Evolutionary conservation across 2,113 vertebrate genomes (phyloP).

Genomic region (Erpornis zantholeuca): DNA sequence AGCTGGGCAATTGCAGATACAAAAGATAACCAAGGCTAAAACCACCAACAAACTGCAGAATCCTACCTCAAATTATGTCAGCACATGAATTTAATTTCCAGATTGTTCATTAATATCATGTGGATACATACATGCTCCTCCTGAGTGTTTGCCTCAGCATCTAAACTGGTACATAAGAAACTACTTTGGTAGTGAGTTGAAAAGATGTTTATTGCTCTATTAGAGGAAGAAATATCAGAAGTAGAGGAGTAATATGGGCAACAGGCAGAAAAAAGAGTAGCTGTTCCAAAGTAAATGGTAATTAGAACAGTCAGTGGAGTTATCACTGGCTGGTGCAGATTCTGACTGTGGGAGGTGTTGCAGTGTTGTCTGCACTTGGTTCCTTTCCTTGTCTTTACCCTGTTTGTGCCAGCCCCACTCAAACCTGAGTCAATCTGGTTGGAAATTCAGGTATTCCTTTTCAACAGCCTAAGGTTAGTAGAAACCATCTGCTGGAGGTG

Average conservation of each 20-base stretch:
- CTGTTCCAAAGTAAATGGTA: not conserved
- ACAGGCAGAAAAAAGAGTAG: not conserved
- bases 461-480: not conserved
- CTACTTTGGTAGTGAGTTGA: not conserved
- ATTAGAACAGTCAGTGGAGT: not conserved
- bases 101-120: not conserved
- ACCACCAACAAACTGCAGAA: not conserved
- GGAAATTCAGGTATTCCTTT: not conserved
- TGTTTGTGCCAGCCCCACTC: not conserved
- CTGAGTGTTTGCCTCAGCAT: not conserved
- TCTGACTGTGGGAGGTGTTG: not conserved
- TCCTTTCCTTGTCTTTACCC: not conserved
- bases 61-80: not conserved
- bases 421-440: not conserved
- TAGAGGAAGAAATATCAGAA: not conserved
- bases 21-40: not conserved
- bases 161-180: not conserved
- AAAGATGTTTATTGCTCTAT: not conserved
- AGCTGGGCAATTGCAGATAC: not conserved
- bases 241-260: not conserved
- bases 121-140: not conserved
- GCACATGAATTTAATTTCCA: not conserved
- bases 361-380: not conserved
- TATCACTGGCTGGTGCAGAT: not conserved
- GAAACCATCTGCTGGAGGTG: not conserved